These are phyloP conservation scores for Elymnias hypermnestra DNA, from an alignment of 1,140 invertebrate genomes.

Conservation along the genomic window DNA sequence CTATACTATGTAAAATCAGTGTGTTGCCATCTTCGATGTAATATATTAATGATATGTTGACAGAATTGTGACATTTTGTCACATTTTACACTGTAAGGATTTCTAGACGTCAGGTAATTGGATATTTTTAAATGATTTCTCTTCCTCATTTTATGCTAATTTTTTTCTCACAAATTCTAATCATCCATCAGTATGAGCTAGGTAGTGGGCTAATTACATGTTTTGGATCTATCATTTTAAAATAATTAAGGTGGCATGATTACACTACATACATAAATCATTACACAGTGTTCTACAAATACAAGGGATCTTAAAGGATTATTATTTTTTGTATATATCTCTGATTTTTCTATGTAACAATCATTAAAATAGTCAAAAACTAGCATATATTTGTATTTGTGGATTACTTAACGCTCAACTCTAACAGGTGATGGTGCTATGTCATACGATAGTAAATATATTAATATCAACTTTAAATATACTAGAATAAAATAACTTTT, in stretches of 20 bases:
- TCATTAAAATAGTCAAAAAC: neutral
- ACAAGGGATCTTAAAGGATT: neutral
- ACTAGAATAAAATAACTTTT: too few species aligned
- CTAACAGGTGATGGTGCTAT: neutral
- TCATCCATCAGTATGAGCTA: neutral
- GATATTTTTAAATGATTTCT: neutral
- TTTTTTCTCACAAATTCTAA: neutral
- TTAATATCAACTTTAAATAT: too few species aligned
- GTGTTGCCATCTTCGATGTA: neutral
- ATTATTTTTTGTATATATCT: neutral
- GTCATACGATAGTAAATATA: neutral
- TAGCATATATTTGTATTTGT: neutral
- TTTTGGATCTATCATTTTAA: neutral
- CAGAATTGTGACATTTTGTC: neutral
- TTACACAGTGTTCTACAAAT: neutral
- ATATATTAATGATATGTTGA: neutral
- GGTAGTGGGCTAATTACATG: neutral
- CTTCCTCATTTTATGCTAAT: neutral
- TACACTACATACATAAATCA: neutral
- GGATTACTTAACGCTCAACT: neutral
- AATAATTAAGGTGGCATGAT: neutral
- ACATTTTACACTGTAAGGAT: slow-evolving; percentile 1
- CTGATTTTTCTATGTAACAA: neutral
- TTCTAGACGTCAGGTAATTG: neutral
- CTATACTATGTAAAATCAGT: too few species aligned